Evolutionary conservation across 2,797 vertebrate genomes (phyloP).

Genomic region (Orientallactaga sibirica): DNA sequence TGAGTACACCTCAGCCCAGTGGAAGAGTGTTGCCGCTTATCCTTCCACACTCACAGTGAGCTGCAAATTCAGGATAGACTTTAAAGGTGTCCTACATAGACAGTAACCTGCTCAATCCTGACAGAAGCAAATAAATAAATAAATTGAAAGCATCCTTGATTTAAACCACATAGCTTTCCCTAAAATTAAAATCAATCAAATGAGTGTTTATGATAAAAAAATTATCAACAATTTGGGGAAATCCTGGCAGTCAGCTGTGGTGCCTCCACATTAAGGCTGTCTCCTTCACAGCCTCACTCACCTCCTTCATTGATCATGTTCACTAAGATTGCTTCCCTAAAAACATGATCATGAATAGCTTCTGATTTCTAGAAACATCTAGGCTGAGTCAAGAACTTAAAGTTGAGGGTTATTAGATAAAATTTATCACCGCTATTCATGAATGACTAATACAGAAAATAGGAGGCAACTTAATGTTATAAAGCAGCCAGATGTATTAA

Average conservation of each 20-base stretch:
- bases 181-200: slow-evolving; percentile 46
- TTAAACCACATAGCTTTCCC: neutral
- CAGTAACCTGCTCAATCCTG: neutral
- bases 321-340: neutral
- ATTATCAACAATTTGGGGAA: neutral
- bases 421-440: neutral
- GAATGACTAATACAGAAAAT: neutral
- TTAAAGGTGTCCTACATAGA: neutral
- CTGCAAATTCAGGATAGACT: neutral
- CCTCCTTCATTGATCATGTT: neutral
- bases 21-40: neutral
- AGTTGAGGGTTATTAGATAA: neutral
- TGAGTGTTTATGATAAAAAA: slow-evolving; percentile 23
- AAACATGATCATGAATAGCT: neutral
- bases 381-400: neutral
- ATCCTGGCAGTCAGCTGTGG: neutral
- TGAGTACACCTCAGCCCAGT: neutral
- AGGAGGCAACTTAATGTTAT: neutral
- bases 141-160: neutral
- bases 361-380: slow-evolving; percentile 1
- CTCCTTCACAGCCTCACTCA: neutral
- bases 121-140: slow-evolving; percentile 6
- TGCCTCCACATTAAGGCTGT: neutral
- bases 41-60: neutral
- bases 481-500: neutral